Percentiles rank a stretch among this genome's conserved stretches.
Evolutionary conservation across 1,140 invertebrate genomes (phyloP).

Genomic region (Pseudomyrmex concolor): DNA sequence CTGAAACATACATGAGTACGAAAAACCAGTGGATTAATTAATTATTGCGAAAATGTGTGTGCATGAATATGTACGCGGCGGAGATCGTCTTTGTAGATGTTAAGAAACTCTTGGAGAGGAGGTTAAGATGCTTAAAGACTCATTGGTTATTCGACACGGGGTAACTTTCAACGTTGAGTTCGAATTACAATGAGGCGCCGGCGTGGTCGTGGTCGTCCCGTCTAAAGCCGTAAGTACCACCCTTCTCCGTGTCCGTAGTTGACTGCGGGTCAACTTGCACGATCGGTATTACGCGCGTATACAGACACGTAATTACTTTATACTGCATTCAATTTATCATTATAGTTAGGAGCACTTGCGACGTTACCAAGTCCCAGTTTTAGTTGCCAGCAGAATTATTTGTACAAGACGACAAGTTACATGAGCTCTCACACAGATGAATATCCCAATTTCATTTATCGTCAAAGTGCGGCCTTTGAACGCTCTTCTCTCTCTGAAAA

Average conservation of each 20-base stretch:
- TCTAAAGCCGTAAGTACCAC: conserved; percentile 42
- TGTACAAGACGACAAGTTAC: neutral
- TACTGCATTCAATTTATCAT: neutral
- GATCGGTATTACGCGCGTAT: conserved; percentile 9
- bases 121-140: conserved; percentile 52
- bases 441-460: neutral
- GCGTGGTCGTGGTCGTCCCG: conserved; percentile 19
- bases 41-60: neutral
- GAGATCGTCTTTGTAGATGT: neutral
- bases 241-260: neutral
- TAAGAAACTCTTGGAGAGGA: neutral
- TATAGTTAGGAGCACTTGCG: neutral
- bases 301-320: conserved; percentile 26
- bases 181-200: conserved; percentile 49
- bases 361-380: neutral
- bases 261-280: conserved; percentile 11
- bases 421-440: neutral
- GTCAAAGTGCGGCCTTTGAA: neutral
- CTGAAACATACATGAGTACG: neutral
- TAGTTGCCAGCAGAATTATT: neutral
- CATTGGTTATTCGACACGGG: conserved; percentile 51
- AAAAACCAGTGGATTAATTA: neutral
- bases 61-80: conserved; percentile 22
- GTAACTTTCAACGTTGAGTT: conserved; percentile 37
- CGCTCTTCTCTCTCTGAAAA: conserved; percentile 22